Conservation (phyloP, 2,113 vertebrate species). For the Microcebus griseorufus region DNA sequence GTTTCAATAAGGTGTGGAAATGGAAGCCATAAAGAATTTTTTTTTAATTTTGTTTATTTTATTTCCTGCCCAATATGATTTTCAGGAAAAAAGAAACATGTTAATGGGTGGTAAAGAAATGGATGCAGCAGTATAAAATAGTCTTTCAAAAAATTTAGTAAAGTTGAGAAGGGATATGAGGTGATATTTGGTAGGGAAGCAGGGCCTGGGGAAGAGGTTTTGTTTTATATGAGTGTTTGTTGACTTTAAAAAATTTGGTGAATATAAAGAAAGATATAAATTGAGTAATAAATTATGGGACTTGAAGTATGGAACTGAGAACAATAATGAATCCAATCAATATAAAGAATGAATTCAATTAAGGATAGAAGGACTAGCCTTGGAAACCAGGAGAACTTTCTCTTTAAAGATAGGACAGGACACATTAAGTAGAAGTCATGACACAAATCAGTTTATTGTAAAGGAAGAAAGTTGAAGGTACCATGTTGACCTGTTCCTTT, state of each 20-base stretch:
- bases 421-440: neutral
- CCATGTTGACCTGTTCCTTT: neutral
- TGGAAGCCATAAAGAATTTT: neutral
- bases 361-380: neutral
- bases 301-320: neutral
- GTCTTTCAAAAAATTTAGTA: neutral
- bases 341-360: conserved; percentile 12
- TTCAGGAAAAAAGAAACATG: too few species aligned
- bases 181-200: neutral
- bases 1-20: neutral
- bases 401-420: neutral
- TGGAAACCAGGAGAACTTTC: neutral
- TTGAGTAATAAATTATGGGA: neutral
- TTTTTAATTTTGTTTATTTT: neutral
- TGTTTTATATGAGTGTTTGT: neutral
- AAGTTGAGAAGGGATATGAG: neutral
- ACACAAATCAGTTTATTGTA: neutral
- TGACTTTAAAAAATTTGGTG: neutral
- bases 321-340: neutral
- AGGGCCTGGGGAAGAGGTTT: neutral
- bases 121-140: neutral
- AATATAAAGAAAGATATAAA: conserved; percentile 4
- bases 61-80: too few species aligned
- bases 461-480: neutral
- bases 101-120: neutral